A percentile compares a stretch with the other conserved stretches of the same genome.
Evolutionary conservation across 2,113 vertebrate genomes (phyloP).

Genomic region (Tenrec ecaudatus): DNA sequence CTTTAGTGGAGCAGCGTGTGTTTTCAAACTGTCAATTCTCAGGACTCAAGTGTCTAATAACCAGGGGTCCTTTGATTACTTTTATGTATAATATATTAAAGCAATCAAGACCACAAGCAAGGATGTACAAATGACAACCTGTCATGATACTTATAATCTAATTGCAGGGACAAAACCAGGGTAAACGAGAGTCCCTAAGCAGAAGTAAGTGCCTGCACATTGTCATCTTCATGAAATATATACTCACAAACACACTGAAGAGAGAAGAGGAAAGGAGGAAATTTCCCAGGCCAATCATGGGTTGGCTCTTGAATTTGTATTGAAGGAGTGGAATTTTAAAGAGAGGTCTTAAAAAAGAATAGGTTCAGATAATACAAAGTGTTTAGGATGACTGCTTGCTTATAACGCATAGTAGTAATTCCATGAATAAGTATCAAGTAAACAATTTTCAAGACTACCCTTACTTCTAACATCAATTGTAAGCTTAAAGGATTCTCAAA

Average conservation of each 20-base stretch:
- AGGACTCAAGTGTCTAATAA: neutral
- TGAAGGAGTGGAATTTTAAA: slow-evolving; percentile 12
- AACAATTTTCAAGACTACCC: neutral
- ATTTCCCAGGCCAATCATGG: neutral
- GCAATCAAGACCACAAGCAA: neutral
- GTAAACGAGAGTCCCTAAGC: slow-evolving; percentile 6
- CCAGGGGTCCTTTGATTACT: neutral
- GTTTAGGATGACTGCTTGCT: neutral
- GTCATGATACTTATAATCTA: slow-evolving; percentile 19
- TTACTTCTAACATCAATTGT: neutral
- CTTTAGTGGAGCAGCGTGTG: neutral
- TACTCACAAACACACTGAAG: slow-evolving; percentile 13
- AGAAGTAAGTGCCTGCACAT: neutral
- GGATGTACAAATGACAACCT: neutral
- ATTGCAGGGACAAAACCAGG: slow-evolving; percentile 19
- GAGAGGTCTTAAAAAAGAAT: neutral
- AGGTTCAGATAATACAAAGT: neutral
- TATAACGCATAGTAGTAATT: too few species aligned
- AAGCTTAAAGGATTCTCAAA: neutral
- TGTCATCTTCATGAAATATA: neutral
- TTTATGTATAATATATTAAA: neutral
- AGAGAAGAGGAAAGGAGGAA: neutral
- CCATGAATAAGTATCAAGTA: neutral
- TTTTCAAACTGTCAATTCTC: neutral
- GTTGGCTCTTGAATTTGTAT: neutral